Evolutionary conservation across 2,888 invertebrate species (phyloP).

Genomic region (Stenoptilia bipunctidactyla): DNA sequence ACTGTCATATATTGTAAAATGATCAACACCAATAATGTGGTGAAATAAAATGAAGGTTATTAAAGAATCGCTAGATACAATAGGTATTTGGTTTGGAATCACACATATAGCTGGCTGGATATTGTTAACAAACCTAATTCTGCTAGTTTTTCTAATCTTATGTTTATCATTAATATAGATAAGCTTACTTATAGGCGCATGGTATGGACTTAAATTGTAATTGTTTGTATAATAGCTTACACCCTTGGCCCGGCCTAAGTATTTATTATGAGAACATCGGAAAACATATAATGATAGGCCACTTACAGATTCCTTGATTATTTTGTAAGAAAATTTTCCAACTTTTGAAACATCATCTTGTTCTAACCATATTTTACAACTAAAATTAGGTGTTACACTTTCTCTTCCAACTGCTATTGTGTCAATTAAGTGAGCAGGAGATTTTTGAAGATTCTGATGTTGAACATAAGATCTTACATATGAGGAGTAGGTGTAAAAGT

Average conservation of each 20-base stretch:
- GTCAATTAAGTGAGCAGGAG: slow-evolving; percentile 48
- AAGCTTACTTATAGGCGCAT: slow-evolving; percentile 54
- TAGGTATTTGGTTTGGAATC: slow-evolving; percentile 67
- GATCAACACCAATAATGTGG: slow-evolving; percentile 74
- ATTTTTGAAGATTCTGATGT: slow-evolving; percentile 59
- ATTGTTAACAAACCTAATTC: slow-evolving; percentile 51
- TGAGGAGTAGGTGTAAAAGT: slow-evolving; percentile 77
- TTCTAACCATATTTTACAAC: slow-evolving; percentile 78
- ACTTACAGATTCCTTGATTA: slow-evolving; percentile 47
- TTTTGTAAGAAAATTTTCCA: slow-evolving; percentile 75
- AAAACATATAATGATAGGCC: slow-evolving; percentile 60
- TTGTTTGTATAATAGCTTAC: slow-evolving; percentile 66
- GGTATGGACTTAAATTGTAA: slow-evolving; percentile 56
- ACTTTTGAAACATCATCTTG: slow-evolving; percentile 66
- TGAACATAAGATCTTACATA: slow-evolving; percentile 70
- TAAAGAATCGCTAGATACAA: slow-evolving; percentile 66
- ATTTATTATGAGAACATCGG: slow-evolving; percentile 53
- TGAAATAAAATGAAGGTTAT: slow-evolving; percentile 78
- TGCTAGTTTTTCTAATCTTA: slow-evolving; percentile 34
- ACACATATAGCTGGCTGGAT: slow-evolving; percentile 75
- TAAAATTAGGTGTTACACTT: slow-evolving; percentile 70
- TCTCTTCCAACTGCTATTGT: slow-evolving; percentile 75
- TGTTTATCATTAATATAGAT: slow-evolving; percentile 55
- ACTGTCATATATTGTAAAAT: slow-evolving; percentile 76
- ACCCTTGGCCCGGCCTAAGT: slow-evolving; percentile 63